Conservation (phyloP, 1,140 invertebrate species). For the Delia radicum region DNA sequence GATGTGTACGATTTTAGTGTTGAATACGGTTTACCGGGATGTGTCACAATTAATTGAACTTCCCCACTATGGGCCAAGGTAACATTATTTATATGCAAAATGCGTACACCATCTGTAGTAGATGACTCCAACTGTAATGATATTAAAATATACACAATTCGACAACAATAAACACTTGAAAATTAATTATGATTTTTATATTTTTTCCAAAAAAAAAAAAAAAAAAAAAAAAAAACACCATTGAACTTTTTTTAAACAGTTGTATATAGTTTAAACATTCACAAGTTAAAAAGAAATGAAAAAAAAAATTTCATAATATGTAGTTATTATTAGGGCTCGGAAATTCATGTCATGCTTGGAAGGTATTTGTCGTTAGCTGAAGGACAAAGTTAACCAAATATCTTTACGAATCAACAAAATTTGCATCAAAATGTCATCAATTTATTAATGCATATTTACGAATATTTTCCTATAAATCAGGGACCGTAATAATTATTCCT, state of each 20-base stretch:
- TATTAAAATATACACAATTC: neutral
- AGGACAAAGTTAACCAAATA: no score
- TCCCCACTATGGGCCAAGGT: slow-evolving; percentile 42
- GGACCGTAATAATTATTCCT: no score
- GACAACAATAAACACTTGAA: neutral
- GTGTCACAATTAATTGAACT: slow-evolving; percentile 44
- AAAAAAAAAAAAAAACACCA: neutral
- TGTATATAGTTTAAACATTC: neutral
- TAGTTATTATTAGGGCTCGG: no score
- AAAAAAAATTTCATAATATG: no score
- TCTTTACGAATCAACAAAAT: no score
- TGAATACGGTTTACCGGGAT: slow-evolving; percentile 35
- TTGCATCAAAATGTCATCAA: no score
- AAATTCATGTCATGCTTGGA: no score
- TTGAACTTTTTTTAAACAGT: neutral
- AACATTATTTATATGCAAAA: slow-evolving; percentile 47
- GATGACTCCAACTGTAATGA: slow-evolving; percentile 44
- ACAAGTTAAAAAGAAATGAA: neutral
- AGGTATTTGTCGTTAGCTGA: no score
- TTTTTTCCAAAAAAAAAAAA: neutral
- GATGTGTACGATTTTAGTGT: slow-evolving; percentile 43
- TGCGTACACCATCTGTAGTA: slow-evolving; percentile 44
- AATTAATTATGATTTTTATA: neutral
- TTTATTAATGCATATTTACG: no score
- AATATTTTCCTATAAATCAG: no score